phyloP scores from a whole-genome alignment of 2,888 invertebrate species.

The Metalampra italica region DNA sequence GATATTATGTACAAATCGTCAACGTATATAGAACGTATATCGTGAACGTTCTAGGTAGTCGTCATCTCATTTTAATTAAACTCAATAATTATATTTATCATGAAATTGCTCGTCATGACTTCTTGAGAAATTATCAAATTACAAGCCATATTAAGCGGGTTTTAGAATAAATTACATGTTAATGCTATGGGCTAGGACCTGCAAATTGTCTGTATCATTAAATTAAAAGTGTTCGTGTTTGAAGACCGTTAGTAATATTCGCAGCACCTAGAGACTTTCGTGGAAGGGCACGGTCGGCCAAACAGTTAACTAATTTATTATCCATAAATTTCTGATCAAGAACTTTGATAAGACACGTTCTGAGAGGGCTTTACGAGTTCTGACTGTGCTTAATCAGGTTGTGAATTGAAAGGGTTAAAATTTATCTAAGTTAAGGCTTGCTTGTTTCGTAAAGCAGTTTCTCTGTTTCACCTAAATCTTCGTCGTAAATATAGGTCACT shows the following conservation, averaged over 20 bases:
- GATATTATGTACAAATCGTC: no score
- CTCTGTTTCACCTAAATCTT: background rate
- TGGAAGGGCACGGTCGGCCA: conserved; percentile 45
- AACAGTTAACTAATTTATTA: conserved; percentile 59
- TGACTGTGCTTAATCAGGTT: conserved; percentile 30
- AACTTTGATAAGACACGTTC: conserved; percentile 56
- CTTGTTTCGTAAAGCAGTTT: background rate
- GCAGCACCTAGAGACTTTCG: conserved; percentile 41
- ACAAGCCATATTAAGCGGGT: background rate
- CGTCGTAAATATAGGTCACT: conserved; percentile 7
- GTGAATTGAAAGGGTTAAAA: conserved; percentile 6
- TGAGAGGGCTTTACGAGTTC: conserved; percentile 40
- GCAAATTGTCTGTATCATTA: conserved; percentile 48
- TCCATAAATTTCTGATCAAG: conserved; percentile 56
- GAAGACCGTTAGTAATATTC: conserved; percentile 54
- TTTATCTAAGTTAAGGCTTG: background rate
- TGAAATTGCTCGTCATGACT: background rate
- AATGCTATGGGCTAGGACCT: background rate
- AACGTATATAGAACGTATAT: no score
- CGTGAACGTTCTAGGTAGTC: no score
- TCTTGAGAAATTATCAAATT: no score
- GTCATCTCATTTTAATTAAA: no score
- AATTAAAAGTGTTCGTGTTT: conserved; percentile 68
- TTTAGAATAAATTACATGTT: background rate
- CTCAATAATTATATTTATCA: no score